Evolutionary conservation across 2,113 vertebrate genomes (phyloP).

Genomic region (Lagenorhynchus albirostris): DNA sequence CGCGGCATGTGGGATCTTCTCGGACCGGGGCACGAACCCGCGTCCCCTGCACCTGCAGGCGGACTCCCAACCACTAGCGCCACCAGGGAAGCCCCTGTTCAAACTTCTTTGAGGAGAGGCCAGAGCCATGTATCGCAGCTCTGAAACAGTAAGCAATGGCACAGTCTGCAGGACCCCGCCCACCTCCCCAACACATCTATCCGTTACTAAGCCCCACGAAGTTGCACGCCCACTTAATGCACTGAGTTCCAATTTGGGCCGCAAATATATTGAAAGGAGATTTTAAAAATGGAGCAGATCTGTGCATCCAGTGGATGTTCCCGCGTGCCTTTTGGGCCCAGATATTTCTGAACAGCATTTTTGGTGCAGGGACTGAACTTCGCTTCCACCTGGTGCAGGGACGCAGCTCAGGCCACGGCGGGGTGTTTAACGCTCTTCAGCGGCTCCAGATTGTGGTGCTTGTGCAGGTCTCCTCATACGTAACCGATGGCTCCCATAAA

Average conservation of each 20-base stretch:
- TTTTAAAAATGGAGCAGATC: slow-evolving; percentile 41
- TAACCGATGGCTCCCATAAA: slow-evolving; percentile 78
- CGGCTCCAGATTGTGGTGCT: slow-evolving; percentile 76
- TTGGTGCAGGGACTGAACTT: background rate
- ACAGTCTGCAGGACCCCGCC: background rate
- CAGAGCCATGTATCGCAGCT: background rate
- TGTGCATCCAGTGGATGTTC: background rate
- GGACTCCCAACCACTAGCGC: too few relatives aligned
- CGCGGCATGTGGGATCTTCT: too few relatives aligned
- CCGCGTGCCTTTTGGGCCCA: background rate
- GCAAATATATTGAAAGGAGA: slow-evolving; percentile 20
- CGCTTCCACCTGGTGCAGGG: background rate
- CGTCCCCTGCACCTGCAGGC: too few relatives aligned
- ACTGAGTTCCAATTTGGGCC: slow-evolving; percentile 4
- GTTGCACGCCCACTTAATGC: slow-evolving; percentile 2
- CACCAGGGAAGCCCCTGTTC: background rate
- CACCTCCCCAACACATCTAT: background rate
- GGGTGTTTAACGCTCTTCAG: slow-evolving; percentile 70
- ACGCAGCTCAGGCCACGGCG: slow-evolving; percentile 46
- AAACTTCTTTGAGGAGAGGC: background rate
- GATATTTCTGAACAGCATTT: slow-evolving; percentile 37
- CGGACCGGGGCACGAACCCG: too few relatives aligned
- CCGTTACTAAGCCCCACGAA: background rate
- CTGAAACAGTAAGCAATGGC: background rate
- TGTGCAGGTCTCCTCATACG: slow-evolving; percentile 60